phyloP scores from a whole-genome alignment of 2,113 vertebrate genomes.

The Malurus alboscapulatus region DNA sequence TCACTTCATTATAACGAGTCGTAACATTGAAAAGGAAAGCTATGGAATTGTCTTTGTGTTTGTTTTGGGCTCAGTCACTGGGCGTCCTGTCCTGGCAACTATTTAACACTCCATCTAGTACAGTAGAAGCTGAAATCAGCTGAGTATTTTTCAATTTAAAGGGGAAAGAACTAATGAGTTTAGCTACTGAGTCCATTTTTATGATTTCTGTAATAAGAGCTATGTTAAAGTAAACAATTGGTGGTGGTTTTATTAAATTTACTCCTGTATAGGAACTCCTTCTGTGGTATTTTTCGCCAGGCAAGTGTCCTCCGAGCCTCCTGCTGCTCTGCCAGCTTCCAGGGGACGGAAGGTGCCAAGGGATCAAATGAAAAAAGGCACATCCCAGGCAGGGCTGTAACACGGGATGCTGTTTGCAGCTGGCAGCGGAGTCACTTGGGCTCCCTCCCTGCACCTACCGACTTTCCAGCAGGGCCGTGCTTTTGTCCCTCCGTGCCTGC shows the following conservation, averaged over 20 bases:
- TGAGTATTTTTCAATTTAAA: conserved; percentile 64
- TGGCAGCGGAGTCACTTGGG: neutral
- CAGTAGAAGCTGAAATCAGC: conserved; percentile 63
- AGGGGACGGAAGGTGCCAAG: neutral
- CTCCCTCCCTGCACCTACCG: neutral
- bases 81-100: conserved; percentile 52
- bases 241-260: conserved; percentile 78
- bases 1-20: conserved; percentile 62
- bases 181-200: conserved; percentile 74
- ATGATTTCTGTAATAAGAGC: conserved; percentile 77
- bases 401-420: neutral
- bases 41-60: conserved; percentile 70
- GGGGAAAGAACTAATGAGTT: conserved; percentile 65
- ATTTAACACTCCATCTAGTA: conserved; percentile 63
- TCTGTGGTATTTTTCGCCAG: conserved; percentile 71
- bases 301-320: conserved; percentile 26
- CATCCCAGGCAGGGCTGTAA: neutral
- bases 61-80: conserved; percentile 63
- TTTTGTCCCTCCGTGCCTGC: neutral
- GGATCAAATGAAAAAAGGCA: neutral
- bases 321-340: neutral
- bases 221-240: conserved; percentile 78
- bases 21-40: conserved; percentile 67
- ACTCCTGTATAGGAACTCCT: conserved; percentile 71
- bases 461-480: fast-evolving